Evolutionary conservation across 1,140 invertebrate species (phyloP).

Genomic region (Hesperophylax magnus): DNA sequence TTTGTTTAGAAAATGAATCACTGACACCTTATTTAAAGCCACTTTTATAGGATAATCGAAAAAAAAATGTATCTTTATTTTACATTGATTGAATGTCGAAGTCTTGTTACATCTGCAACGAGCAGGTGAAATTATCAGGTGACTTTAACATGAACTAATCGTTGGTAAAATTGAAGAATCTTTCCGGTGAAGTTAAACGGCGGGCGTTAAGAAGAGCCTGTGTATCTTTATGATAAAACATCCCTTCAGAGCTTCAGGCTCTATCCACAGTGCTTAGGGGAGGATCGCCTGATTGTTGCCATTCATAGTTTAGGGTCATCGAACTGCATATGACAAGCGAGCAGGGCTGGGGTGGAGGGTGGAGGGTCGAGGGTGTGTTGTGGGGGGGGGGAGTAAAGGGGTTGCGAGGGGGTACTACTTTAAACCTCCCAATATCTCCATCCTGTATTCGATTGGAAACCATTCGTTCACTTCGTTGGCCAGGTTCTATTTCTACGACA

Average conservation of each 20-base stretch:
- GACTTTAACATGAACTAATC: too few relatives aligned
- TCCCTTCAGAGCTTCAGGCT: too few relatives aligned
- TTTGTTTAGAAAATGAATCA: too few relatives aligned
- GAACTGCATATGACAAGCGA: conserved; percentile 40
- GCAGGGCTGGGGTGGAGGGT: not conserved
- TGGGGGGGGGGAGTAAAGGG: not conserved
- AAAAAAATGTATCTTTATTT: too few relatives aligned
- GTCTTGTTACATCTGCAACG: too few relatives aligned
- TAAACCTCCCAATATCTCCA: not conserved
- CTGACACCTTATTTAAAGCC: too few relatives aligned
- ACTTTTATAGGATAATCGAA: too few relatives aligned
- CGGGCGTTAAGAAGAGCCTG: not conserved
- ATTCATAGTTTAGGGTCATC: conserved; percentile 52
- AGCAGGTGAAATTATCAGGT: too few relatives aligned
- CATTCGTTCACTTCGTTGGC: conserved; percentile 44
- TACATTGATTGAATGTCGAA: too few relatives aligned
- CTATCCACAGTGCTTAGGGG: not conserved
- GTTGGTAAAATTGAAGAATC: too few relatives aligned
- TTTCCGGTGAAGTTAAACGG: not conserved
- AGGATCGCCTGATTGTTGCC: conserved; percentile 51
- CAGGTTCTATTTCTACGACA: conserved; percentile 14
- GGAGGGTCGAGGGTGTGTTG: not conserved
- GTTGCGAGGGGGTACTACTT: not conserved
- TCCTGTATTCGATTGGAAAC: conserved; percentile 36
- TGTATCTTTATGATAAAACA: too few relatives aligned